Percentiles rank a stretch among this genome's conserved stretches.
phyloP scores from a whole-genome alignment of 2,888 invertebrate genomes.

The Apodemia mormo region DNA sequence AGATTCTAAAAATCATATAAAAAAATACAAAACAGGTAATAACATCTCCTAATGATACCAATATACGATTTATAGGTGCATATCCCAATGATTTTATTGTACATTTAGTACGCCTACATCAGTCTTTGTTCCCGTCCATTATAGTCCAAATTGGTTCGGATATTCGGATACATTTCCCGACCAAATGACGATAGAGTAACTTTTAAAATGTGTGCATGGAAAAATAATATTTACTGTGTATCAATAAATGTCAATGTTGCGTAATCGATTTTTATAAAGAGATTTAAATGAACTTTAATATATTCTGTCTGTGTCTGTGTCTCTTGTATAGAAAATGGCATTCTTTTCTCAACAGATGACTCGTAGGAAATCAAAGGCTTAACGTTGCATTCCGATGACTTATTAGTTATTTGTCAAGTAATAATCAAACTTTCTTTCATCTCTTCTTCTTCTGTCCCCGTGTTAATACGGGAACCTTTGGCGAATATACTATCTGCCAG shows the following conservation, averaged over 20 bases:
- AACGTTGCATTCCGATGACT: too few species aligned
- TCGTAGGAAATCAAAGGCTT: too few species aligned
- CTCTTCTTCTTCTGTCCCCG: too few species aligned
- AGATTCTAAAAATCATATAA: too few species aligned
- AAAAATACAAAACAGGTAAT: background rate
- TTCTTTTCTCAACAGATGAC: too few species aligned
- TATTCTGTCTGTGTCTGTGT: background rate
- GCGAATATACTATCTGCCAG: too few species aligned
- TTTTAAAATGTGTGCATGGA: background rate
- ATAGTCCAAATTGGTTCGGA: constrained; percentile 41
- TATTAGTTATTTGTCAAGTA: too few species aligned
- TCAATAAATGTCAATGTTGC: constrained; percentile 4
- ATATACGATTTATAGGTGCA: constrained; percentile 17
- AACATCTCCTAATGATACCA: background rate
- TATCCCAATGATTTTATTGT: constrained; percentile 55
- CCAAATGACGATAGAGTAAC: constrained; percentile 1
- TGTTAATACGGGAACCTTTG: too few species aligned
- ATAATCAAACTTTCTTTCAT: too few species aligned
- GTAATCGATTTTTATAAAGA: background rate
- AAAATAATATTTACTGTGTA: constrained; percentile 1
- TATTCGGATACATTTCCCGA: constrained; percentile 25
- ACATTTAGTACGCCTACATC: constrained; percentile 48
- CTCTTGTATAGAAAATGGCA: too few species aligned
- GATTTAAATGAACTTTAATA: background rate
- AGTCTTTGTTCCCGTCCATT: constrained; percentile 43